Conservation (phyloP, 2,888 invertebrate genomes). For the Pristionchus maxplancki region DNA sequence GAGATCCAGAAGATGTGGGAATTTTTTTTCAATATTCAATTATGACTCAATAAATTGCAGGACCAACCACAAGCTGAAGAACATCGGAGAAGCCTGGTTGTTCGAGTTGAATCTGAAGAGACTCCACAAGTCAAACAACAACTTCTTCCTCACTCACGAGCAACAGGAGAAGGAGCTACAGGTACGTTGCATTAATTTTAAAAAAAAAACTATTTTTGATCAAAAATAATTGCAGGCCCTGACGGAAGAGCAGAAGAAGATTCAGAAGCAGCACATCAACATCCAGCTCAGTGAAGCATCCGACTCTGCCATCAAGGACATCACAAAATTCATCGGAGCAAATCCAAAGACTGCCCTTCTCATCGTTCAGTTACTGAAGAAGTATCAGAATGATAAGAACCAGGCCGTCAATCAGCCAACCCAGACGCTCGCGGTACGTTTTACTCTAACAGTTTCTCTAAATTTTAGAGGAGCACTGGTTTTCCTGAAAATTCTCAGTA, state of each 20-base stretch:
- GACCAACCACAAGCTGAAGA: constrained; percentile 35
- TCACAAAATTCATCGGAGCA: constrained; percentile 69
- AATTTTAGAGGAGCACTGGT: too few species aligned
- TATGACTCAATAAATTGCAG: constrained; percentile 1
- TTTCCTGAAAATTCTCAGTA: too few species aligned
- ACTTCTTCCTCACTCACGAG: constrained; percentile 67
- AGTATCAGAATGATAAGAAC: constrained; percentile 67
- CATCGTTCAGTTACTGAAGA: constrained; percentile 73
- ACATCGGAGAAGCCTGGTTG: constrained; percentile 53
- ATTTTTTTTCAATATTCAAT: too few species aligned
- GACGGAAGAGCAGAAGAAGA: constrained; percentile 62
- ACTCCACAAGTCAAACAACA: constrained; percentile 65
- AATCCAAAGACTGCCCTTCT: constrained; percentile 73
- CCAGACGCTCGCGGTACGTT: constrained; percentile 1
- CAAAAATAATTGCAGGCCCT: neutral
- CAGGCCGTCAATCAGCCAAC: neutral
- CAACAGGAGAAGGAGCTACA: constrained; percentile 48
- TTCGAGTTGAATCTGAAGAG: constrained; percentile 61
- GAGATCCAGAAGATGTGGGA: constrained; percentile 43
- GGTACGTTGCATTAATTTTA: neutral
- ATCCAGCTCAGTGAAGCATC: constrained; percentile 64
- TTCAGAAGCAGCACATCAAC: constrained; percentile 61
- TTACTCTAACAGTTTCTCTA: too few species aligned
- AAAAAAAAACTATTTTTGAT: neutral
- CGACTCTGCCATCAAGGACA: constrained; percentile 74